Conservation (phyloP, 2,888 invertebrate genomes). For the Drosophila colorata region DNA sequence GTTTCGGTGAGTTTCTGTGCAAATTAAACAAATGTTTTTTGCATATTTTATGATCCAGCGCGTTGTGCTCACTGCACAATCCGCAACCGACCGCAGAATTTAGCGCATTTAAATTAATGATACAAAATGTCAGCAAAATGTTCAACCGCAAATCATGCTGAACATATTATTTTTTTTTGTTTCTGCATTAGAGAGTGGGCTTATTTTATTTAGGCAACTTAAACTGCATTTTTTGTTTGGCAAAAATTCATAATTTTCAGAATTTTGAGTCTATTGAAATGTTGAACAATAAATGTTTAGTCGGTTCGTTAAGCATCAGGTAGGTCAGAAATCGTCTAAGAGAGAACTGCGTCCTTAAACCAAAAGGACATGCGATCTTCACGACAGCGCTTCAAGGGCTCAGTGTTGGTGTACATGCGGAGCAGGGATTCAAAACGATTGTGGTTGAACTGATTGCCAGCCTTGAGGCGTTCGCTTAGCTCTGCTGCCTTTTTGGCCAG, state of each 20-base stretch:
- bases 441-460: conserved; percentile 55
- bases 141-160: conserved; percentile 68
- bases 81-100: conserved; percentile 58
- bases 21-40: conserved; percentile 55
- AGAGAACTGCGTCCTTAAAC: conserved; percentile 62
- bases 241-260: not conserved
- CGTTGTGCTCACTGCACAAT: conserved; percentile 29
- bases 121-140: conserved; percentile 63
- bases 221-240: conserved; percentile 5
- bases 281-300: not conserved
- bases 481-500: conserved; percentile 39
- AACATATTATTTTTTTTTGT: conserved; percentile 23
- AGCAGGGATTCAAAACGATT: conserved; percentile 48
- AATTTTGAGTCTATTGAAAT: not conserved
- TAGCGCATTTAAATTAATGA: conserved; percentile 71
- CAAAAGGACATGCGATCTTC: conserved; percentile 64
- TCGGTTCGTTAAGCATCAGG: not conserved
- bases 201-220: not conserved
- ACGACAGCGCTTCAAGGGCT: conserved; percentile 35
- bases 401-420: conserved; percentile 26
- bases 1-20: conserved; percentile 23
- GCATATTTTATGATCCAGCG: conserved; percentile 62
- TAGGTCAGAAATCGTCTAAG: conserved; percentile 24
- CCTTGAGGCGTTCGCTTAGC: conserved; percentile 49
- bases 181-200: not conserved